Percentiles rank a stretch among this genome's conserved stretches.
Conservation (phyloP, 2,113 vertebrate genomes). For the Cynoglossus semilaevis region DNA sequence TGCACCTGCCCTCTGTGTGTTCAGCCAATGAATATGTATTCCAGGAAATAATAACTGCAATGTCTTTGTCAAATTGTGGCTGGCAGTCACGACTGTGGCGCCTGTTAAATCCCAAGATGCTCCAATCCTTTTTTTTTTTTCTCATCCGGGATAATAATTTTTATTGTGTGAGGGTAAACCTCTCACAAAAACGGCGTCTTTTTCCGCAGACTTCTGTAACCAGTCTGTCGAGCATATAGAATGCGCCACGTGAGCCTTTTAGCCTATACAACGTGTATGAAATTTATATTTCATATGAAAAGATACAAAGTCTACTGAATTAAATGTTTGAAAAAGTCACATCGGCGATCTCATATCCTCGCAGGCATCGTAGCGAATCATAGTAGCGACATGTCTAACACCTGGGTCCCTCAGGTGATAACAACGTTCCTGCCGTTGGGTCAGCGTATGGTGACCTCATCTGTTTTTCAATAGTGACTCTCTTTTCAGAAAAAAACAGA, state of each 20-base stretch:
- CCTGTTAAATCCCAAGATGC: slow-evolving; percentile 19
- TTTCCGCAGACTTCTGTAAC: slow-evolving; percentile 29
- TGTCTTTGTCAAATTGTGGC: slow-evolving; percentile 47
- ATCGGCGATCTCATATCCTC: no score
- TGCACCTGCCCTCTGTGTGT: slow-evolving; percentile 29
- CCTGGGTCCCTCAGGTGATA: no score
- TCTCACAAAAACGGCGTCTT: slow-evolving; percentile 4
- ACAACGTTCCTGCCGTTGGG: no score
- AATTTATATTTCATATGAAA: not conserved
- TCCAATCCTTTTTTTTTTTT: slow-evolving; percentile 3
- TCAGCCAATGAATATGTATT: slow-evolving; percentile 67
- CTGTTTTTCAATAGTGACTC: no score
- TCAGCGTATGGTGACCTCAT: no score
- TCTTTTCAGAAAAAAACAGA: no score
- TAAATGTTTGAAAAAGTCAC: slow-evolving; percentile 10
- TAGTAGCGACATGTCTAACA: no score
- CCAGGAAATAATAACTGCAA: slow-evolving; percentile 49
- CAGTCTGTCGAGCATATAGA: not conserved
- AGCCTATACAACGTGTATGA: no score
- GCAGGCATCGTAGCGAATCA: no score
- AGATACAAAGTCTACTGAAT: slow-evolving; percentile 3
- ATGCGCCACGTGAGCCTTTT: no score
- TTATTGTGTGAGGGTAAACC: slow-evolving; percentile 36
- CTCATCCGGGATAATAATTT: slow-evolving; percentile 26
- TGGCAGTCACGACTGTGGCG: slow-evolving; percentile 28